These are phyloP conservation scores for Porites australiensis DNA, from an alignment of 64 coral and sea anemone species.

Conservation along the genomic window DNA sequence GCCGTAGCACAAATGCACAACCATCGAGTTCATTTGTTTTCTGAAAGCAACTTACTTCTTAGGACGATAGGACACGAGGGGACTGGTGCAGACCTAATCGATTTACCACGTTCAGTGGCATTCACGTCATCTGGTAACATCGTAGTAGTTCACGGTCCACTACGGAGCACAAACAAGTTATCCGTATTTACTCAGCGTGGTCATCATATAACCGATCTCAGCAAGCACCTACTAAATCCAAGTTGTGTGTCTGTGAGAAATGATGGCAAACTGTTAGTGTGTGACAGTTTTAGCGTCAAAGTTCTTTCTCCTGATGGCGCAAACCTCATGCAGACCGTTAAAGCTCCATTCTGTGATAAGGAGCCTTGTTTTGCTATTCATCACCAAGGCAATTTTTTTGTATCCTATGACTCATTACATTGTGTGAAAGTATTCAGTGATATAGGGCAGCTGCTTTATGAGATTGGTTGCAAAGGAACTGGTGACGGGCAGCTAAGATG, in stretches of 20 bases:
- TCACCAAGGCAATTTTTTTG: not conserved
- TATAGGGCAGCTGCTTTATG: not conserved
- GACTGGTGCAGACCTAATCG: not conserved
- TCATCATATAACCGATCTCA: not conserved
- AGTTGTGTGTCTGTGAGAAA: not conserved
- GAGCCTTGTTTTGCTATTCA: not conserved
- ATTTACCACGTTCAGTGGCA: not conserved
- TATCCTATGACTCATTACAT: not conserved
- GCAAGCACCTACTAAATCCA: not conserved
- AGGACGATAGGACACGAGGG: not conserved
- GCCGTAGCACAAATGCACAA: not conserved
- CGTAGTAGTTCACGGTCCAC: conserved; percentile 8
- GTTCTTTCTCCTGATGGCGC: not conserved
- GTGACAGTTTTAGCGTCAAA: not conserved
- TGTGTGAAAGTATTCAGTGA: conserved; percentile 38
- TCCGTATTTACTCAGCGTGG: conserved; percentile 27
- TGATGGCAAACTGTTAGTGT: not conserved
- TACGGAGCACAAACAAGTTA: not conserved
- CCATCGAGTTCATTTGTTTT: conserved; percentile 8
- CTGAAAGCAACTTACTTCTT: not conserved
- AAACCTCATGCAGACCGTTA: not conserved
- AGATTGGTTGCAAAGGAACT: conserved; percentile 14
- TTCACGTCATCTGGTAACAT: conserved; percentile 18
- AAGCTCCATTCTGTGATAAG: not conserved
- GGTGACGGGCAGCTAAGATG: not conserved